phyloP scores from a whole-genome alignment of 2,797 vertebrate species.

The Rhynchotus rufescens region DNA sequence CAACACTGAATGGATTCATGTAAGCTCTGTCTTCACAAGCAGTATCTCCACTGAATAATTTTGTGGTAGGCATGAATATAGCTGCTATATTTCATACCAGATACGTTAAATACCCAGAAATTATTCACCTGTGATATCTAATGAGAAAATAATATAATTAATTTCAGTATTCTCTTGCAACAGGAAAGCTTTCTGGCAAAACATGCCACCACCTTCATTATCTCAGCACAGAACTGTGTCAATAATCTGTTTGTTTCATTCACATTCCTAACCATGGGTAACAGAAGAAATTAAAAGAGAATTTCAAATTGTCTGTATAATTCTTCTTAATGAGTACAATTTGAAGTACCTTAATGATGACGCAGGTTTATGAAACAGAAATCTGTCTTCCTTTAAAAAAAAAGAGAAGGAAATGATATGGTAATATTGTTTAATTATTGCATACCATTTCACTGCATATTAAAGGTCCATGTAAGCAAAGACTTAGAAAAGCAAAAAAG shows the following conservation, averaged over 20 bases:
- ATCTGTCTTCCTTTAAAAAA: constrained; percentile 46
- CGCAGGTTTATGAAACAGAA: constrained; percentile 46
- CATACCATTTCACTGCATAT: neutral
- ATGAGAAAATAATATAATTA: constrained; percentile 30
- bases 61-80: neutral
- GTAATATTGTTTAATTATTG: constrained; percentile 7
- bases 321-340: constrained; percentile 53
- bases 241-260: constrained; percentile 15
- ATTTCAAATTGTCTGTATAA: constrained; percentile 29
- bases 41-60: neutral
- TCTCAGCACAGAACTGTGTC: neutral
- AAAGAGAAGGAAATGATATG: neutral
- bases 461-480: neutral
- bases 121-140: constrained; percentile 18
- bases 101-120: constrained; percentile 24
- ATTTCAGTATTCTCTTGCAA: constrained; percentile 28
- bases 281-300: constrained; percentile 38
- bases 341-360: neutral
- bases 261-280: constrained; percentile 20
- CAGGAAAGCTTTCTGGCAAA: neutral
- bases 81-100: neutral
- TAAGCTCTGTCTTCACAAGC: neutral
- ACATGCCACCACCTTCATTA: neutral
- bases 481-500: neutral
- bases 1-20: neutral